Evolutionary conservation across 1,140 invertebrate species (phyloP).

Genomic region (Drosophila athabasca): DNA sequence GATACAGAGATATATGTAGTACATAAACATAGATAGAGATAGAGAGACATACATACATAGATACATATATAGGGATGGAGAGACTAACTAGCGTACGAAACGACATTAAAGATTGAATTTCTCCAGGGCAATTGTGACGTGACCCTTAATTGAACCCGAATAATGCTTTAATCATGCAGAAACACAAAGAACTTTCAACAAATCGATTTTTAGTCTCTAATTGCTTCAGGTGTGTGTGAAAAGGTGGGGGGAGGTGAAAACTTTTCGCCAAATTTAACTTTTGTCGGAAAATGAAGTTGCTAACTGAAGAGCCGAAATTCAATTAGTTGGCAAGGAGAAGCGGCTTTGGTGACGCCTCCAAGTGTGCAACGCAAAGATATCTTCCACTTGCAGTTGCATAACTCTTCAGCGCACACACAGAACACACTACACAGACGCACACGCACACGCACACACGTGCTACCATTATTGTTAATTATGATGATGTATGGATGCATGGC

Average conservation of each 20-base stretch:
- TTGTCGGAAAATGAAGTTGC: conserved; percentile 70
- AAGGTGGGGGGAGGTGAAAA: conserved; percentile 16
- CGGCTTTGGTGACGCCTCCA: conserved; percentile 37
- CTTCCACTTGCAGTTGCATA: conserved; percentile 31
- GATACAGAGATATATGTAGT: conserved; percentile 23
- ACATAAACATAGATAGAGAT: conserved; percentile 33
- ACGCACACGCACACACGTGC: background rate
- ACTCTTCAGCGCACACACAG: conserved; percentile 1
- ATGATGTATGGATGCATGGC: background rate
- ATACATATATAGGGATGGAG: conserved; percentile 11
- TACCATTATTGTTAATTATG: conserved; percentile 50
- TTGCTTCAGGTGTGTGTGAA: background rate
- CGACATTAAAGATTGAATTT: conserved; percentile 24
- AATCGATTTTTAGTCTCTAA: conserved; percentile 41
- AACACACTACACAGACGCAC: conserved; percentile 11
- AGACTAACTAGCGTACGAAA: conserved; percentile 45
- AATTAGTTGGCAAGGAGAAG: conserved; percentile 48
- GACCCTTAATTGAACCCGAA: conserved; percentile 32
- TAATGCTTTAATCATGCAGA: conserved; percentile 61
- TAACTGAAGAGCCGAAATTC: conserved; percentile 47
- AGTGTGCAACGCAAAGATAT: conserved; percentile 56
- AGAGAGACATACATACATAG: conserved; percentile 21
- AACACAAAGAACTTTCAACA: conserved; percentile 53
- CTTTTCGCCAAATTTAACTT: conserved; percentile 59
- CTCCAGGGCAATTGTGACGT: conserved; percentile 10